Conservation (phyloP, 1,140 invertebrate genomes). For the Pseudomyrmex flavicornis region DNA sequence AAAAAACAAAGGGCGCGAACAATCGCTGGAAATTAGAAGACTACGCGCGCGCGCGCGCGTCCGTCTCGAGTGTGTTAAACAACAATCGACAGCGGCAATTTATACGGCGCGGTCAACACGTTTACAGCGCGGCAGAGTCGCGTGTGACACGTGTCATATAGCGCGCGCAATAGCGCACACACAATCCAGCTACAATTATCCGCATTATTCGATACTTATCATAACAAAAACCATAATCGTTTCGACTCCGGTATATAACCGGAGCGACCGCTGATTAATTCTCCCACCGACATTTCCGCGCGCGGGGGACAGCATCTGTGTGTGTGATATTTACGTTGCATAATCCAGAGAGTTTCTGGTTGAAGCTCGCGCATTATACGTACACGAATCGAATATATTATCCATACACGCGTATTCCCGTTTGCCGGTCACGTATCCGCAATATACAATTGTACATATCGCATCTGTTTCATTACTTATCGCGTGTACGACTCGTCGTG, state of each 20-base stretch:
- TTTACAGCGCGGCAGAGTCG: too few relatives aligned
- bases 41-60: too few relatives aligned
- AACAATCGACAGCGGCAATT: too few relatives aligned
- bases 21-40: too few relatives aligned
- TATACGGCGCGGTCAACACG: too few relatives aligned
- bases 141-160: background rate
- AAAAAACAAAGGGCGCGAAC: too few relatives aligned
- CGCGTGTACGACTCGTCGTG: background rate
- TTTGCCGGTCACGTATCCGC: background rate
- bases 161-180: background rate
- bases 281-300: background rate
- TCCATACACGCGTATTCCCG: background rate
- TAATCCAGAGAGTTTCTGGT: background rate
- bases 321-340: background rate
- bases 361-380: background rate
- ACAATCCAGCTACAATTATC: slow-evolving; percentile 15
- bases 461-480: background rate
- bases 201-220: slow-evolving; percentile 4
- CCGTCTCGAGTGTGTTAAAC: too few relatives aligned
- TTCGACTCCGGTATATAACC: background rate
- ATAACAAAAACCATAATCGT: background rate
- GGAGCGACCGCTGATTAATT: background rate
- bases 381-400: background rate
- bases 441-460: background rate
- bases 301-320: background rate